Percentiles rank a stretch among this genome's conserved stretches.
These are phyloP conservation scores for Agriopis aurantiaria DNA, from an alignment of 2,888 invertebrate species.

Conservation along the genomic window DNA sequence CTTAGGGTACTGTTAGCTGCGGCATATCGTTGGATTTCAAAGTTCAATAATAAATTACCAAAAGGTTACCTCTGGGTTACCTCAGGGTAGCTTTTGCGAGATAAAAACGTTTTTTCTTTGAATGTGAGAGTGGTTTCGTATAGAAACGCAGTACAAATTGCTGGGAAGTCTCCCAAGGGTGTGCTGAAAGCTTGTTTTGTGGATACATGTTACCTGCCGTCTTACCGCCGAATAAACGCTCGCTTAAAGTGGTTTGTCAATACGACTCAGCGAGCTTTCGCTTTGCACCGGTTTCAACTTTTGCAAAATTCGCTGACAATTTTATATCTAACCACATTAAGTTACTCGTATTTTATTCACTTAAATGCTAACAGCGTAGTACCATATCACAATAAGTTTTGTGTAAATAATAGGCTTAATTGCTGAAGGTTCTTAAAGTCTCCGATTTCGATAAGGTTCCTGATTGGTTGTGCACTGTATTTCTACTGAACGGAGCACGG, in stretches of 20 bases:
- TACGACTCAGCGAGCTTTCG: conserved; percentile 66
- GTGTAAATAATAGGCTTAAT: not conserved
- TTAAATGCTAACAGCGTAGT: not conserved
- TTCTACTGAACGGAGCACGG: not conserved
- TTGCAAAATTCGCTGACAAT: conserved; percentile 42
- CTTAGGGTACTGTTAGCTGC: not conserved
- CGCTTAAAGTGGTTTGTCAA: conserved; percentile 73
- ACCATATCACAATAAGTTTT: not conserved
- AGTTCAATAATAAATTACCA: conserved; percentile 41
- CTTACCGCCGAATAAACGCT: conserved; percentile 65
- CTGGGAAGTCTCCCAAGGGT: conserved; percentile 56
- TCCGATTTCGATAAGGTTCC: conserved; percentile 3
- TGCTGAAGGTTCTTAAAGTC: not conserved
- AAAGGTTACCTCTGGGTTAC: conserved; percentile 54
- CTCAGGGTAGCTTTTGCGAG: conserved; percentile 48
- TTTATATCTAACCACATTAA: conserved; percentile 11
- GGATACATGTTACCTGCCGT: conserved; percentile 57
- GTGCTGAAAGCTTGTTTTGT: conserved; percentile 58
- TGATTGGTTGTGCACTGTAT: not conserved
- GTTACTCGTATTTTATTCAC: not conserved
- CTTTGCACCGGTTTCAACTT: conserved; percentile 52
- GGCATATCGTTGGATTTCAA: conserved; percentile 24
- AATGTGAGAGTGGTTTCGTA: conserved; percentile 52
- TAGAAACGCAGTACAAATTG: conserved; percentile 56
- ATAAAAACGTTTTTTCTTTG: conserved; percentile 54